These are phyloP conservation scores for Kryphioiulus occultus DNA, from an alignment of 2,888 invertebrate genomes.

Conservation along the genomic window DNA sequence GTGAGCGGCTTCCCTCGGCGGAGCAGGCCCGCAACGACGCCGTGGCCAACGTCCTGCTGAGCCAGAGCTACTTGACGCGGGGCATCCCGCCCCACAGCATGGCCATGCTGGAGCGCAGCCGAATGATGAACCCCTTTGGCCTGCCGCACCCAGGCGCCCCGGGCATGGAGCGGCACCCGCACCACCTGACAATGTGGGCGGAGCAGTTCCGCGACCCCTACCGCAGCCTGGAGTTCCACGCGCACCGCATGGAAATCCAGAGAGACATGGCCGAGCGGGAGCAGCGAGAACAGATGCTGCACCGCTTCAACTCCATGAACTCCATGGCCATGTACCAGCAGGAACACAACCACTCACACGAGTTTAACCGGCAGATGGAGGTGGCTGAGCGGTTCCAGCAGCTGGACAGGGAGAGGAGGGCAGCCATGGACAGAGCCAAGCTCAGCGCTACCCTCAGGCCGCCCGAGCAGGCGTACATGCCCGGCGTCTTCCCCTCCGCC, in stretches of 20 bases:
- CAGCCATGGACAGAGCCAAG: slow-evolving; percentile 46
- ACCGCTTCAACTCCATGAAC: slow-evolving; percentile 52
- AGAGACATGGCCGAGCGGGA: slow-evolving; percentile 53
- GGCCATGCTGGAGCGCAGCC: slow-evolving; percentile 53
- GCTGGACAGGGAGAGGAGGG: slow-evolving; percentile 53
- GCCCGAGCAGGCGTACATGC: slow-evolving; percentile 47
- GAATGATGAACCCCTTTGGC: slow-evolving; percentile 52
- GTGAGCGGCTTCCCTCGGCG: neutral
- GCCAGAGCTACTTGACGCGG: slow-evolving; percentile 50
- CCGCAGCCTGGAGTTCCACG: slow-evolving; percentile 51
- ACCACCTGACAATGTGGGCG: slow-evolving; percentile 44
- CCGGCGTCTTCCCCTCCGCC: slow-evolving; percentile 41
- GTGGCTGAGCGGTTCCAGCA: slow-evolving; percentile 52
- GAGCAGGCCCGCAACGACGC: slow-evolving; percentile 43
- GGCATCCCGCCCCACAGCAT: slow-evolving; percentile 48
- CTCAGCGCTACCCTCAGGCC: slow-evolving; percentile 47
- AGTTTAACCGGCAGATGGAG: slow-evolving; percentile 52
- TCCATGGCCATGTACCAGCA: slow-evolving; percentile 51
- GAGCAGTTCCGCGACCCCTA: slow-evolving; percentile 43
- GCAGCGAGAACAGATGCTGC: slow-evolving; percentile 53
- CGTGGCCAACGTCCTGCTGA: slow-evolving; percentile 46
- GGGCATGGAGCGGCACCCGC: slow-evolving; percentile 43
- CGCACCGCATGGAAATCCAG: slow-evolving; percentile 51
- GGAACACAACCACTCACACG: slow-evolving; percentile 48
- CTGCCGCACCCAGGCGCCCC: neutral